Evolutionary conservation across 1,140 invertebrate species (phyloP).

Genomic region (Delia radicum): DNA sequence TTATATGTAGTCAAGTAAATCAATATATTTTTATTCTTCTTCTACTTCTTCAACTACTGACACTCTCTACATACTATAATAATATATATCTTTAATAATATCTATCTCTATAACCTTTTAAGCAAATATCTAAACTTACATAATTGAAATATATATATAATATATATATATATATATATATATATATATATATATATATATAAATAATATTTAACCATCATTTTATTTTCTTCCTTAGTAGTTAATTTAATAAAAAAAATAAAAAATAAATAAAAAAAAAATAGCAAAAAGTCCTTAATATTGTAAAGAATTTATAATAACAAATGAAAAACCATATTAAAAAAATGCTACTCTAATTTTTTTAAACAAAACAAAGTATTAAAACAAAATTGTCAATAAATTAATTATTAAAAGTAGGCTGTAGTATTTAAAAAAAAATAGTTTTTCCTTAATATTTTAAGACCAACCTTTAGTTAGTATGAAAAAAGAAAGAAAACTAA

Average conservation of each 20-base stretch:
- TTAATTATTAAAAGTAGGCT: neutral
- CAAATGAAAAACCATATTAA: too few species aligned
- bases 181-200: too few species aligned
- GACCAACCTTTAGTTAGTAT: neutral
- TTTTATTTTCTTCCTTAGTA: neutral
- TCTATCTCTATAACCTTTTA: too few species aligned
- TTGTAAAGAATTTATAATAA: conserved; percentile 23
- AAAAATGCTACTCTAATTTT: neutral
- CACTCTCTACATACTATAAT: too few species aligned
- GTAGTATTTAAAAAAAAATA: neutral
- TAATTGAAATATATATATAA: too few species aligned
- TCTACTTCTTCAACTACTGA: too few species aligned
- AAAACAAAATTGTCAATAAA: neutral
- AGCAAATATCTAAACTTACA: too few species aligned
- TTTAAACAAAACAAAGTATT: conserved; percentile 22
- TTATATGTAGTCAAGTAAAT: conserved; percentile 52
- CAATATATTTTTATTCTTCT: neutral
- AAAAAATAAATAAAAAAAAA: too few species aligned
- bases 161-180: too few species aligned
- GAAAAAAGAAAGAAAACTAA: too few species aligned
- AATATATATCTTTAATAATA: too few species aligned
- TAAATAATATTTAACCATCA: too few species aligned
- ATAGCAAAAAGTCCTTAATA: neutral
- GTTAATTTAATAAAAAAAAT: conserved; percentile 15
- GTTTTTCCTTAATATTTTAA: neutral